Evolutionary conservation across 2,888 invertebrate genomes (phyloP).

Genomic region (Byasa hedistus): DNA sequence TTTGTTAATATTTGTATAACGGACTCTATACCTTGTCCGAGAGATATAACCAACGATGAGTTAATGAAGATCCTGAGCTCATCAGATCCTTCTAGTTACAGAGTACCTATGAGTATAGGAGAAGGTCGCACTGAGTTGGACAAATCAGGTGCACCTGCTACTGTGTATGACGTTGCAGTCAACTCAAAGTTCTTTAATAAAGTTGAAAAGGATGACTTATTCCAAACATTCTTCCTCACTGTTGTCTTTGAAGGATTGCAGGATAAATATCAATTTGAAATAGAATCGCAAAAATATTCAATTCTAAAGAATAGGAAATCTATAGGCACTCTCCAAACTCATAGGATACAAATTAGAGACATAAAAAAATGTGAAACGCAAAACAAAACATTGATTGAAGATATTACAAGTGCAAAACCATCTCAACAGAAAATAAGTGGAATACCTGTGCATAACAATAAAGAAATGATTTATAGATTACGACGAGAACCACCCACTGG

Average conservation of each 20-base stretch:
- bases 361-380: conserved; percentile 68
- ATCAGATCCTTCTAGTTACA: conserved; percentile 84
- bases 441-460: conserved; percentile 41
- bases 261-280: conserved; percentile 86
- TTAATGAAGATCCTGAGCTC: conserved; percentile 84
- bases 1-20: conserved; percentile 93
- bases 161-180: conserved; percentile 91
- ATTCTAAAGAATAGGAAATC: conserved; percentile 86
- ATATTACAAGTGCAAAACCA: conserved; percentile 62
- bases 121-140: conserved; percentile 88
- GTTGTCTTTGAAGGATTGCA: conserved; percentile 87
- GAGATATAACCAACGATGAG: conserved; percentile 85
- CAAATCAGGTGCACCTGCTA: conserved; percentile 86
- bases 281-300: conserved; percentile 83
- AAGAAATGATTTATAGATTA: conserved; percentile 79
- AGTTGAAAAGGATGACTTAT: conserved; percentile 84
- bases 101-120: conserved; percentile 95
- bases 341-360: conserved; percentile 86
- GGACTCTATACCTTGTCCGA: conserved; percentile 86
- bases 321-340: conserved; percentile 86
- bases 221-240: conserved; percentile 89
- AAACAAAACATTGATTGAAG: conserved; percentile 79
- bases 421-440: conserved; percentile 35
- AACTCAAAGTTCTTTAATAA: conserved; percentile 88
- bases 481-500: conserved; percentile 79